Conservation (phyloP, 2,888 invertebrate species). For the Nasonia oneida region DNA sequence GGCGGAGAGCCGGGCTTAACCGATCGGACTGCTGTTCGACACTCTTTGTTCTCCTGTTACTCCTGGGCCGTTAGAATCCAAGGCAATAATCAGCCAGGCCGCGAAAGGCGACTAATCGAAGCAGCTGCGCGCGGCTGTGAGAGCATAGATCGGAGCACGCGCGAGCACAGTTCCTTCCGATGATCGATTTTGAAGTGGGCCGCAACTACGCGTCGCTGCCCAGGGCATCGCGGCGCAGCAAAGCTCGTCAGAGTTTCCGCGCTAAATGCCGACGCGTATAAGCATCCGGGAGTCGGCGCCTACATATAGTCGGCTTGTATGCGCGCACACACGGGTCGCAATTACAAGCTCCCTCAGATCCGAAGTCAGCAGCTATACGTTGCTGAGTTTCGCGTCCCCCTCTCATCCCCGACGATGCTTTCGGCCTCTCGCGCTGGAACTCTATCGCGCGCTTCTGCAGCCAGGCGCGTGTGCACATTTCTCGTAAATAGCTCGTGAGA, state of each 20-base stretch:
- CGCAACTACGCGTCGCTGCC: slow-evolving; percentile 11
- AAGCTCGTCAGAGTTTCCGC: not conserved
- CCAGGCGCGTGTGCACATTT: not conserved
- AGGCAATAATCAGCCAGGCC: slow-evolving; percentile 8
- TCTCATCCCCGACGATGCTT: not conserved
- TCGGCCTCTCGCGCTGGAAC: not conserved
- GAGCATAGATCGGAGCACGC: not conserved
- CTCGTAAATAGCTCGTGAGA: slow-evolving; percentile 32
- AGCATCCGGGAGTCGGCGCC: not conserved
- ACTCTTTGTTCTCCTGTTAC: too few species aligned
- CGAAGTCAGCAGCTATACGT: not conserved
- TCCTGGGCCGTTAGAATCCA: not conserved
- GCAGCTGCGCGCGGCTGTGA: not conserved
- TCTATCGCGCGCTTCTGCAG: too few species aligned
- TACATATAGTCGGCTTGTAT: not conserved
- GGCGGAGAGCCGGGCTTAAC: not conserved
- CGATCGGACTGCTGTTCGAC: not conserved
- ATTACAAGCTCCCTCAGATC: slow-evolving; percentile 5
- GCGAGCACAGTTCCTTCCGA: slow-evolving; percentile 6
- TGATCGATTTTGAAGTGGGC: slow-evolving; percentile 19
- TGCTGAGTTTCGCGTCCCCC: not conserved
- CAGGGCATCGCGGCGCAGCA: not conserved
- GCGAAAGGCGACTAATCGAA: slow-evolving; percentile 12
- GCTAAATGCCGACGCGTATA: not conserved
- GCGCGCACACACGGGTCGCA: not conserved